A percentile compares a stretch with the other conserved stretches of the same genome.
These are phyloP conservation scores for Synanthedon vespiformis DNA, from an alignment of 2,888 invertebrate species.

Conservation along the genomic window DNA sequence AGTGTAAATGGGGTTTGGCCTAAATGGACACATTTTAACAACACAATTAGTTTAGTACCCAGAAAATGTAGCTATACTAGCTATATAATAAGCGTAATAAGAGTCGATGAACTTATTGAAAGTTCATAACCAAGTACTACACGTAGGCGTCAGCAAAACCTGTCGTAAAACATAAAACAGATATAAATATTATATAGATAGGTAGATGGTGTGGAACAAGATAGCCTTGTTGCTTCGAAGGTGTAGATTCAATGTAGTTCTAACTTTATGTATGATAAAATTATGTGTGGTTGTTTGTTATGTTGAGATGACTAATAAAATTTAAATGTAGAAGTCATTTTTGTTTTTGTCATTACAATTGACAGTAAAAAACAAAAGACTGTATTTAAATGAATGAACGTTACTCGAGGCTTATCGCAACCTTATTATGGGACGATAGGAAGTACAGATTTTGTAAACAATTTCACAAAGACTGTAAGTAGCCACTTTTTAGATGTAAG, in stretches of 20 bases:
- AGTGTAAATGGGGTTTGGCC: too few relatives aligned
- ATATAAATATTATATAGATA: not conserved
- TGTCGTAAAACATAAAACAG: not conserved
- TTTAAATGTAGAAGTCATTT: too few relatives aligned
- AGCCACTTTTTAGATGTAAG: constrained; percentile 10
- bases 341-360: too few relatives aligned
- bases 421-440: not conserved
- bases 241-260: not conserved
- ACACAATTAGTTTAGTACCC: too few relatives aligned
- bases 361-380: too few relatives aligned
- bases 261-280: not conserved
- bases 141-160: not conserved
- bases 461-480: not conserved
- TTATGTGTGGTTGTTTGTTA: not conserved
- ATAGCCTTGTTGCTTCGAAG: not conserved
- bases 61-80: too few relatives aligned
- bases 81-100: not conserved
- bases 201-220: not conserved
- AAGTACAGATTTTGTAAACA: not conserved
- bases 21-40: too few relatives aligned
- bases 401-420: too few relatives aligned
- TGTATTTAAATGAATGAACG: too few relatives aligned
- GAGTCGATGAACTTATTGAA: constrained; percentile 25
- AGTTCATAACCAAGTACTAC: constrained; percentile 15
- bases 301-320: too few relatives aligned